phyloP scores from a whole-genome alignment of 2,888 invertebrate genomes.

The Lepidocyrtinus sp. region DNA sequence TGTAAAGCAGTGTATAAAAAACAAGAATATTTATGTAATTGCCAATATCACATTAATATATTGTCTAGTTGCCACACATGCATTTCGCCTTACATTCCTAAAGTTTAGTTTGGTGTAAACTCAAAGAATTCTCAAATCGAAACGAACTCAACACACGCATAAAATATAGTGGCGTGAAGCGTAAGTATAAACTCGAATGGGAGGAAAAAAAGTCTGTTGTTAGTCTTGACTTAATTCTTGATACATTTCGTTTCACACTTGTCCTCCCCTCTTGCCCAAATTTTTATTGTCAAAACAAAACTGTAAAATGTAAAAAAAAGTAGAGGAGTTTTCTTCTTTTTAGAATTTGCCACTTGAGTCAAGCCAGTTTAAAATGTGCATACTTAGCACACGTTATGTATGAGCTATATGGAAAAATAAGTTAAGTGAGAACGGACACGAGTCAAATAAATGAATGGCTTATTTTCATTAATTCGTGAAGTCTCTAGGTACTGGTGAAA shows the following conservation, averaged over 20 bases:
- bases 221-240: too few relatives aligned
- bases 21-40: too few relatives aligned
- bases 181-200: too few relatives aligned
- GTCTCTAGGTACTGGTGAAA: background rate
- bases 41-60: too few relatives aligned
- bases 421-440: slow-evolving; percentile 1
- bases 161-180: background rate
- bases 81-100: too few relatives aligned
- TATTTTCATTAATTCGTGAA: slow-evolving; percentile 22
- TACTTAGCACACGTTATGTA: background rate
- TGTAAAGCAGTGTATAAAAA: too few relatives aligned
- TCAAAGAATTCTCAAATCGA: too few relatives aligned
- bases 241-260: background rate
- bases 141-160: too few relatives aligned
- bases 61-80: too few relatives aligned
- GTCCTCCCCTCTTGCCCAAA: background rate
- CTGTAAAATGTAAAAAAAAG: background rate
- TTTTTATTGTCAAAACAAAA: slow-evolving; percentile 50
- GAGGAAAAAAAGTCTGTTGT: too few relatives aligned
- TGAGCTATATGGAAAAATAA: background rate
- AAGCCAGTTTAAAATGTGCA: background rate
- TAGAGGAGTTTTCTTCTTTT: background rate
- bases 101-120: too few relatives aligned
- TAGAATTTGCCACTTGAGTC: background rate
- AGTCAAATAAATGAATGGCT: slow-evolving; percentile 32